phyloP scores from a whole-genome alignment of 2,797 vertebrate species.

The Protosalanx chinensis region DNA sequence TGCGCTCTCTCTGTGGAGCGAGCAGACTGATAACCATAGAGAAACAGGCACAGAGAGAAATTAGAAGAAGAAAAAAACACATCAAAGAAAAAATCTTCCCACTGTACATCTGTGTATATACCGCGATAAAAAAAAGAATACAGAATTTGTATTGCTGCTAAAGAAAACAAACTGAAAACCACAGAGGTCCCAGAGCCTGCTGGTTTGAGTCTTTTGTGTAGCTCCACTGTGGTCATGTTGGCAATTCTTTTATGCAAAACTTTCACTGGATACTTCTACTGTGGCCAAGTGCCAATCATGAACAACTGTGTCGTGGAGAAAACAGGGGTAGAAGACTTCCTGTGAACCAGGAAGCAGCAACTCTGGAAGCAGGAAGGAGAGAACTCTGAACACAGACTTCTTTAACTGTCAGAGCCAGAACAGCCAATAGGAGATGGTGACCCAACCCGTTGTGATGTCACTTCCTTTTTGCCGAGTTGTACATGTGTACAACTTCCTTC shows the following conservation, averaged over 20 bases:
- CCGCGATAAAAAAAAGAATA: slow-evolving; percentile 53
- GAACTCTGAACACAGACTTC: slow-evolving; percentile 22
- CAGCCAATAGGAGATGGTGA: slow-evolving; percentile 39
- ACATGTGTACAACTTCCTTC: slow-evolving; percentile 34
- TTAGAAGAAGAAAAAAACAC: slow-evolving; percentile 25
- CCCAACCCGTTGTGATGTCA: slow-evolving; percentile 35
- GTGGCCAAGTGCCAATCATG: slow-evolving; percentile 62
- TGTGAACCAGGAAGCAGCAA: slow-evolving; percentile 33
- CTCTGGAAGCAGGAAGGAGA: slow-evolving; percentile 21
- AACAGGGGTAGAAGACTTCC: slow-evolving; percentile 30
- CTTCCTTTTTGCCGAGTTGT: slow-evolving; percentile 37
- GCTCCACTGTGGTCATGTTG: slow-evolving; percentile 61
- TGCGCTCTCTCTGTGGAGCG: slow-evolving; percentile 79
- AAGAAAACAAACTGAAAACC: slow-evolving; percentile 62
- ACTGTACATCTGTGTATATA: slow-evolving; percentile 68
- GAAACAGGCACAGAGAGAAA: slow-evolving; percentile 49
- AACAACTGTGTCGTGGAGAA: slow-evolving; percentile 54
- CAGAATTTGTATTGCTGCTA: slow-evolving; percentile 77
- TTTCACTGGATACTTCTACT: slow-evolving; percentile 78
- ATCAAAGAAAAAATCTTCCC: slow-evolving; percentile 52
- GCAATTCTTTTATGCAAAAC: slow-evolving; percentile 67
- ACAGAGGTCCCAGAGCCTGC: slow-evolving; percentile 45
- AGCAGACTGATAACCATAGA: slow-evolving; percentile 57
- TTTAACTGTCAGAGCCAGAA: slow-evolving; percentile 12
- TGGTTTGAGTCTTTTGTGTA: slow-evolving; percentile 59